Conservation (phyloP, 2,888 invertebrate genomes). For the Plusia festucae region DNA sequence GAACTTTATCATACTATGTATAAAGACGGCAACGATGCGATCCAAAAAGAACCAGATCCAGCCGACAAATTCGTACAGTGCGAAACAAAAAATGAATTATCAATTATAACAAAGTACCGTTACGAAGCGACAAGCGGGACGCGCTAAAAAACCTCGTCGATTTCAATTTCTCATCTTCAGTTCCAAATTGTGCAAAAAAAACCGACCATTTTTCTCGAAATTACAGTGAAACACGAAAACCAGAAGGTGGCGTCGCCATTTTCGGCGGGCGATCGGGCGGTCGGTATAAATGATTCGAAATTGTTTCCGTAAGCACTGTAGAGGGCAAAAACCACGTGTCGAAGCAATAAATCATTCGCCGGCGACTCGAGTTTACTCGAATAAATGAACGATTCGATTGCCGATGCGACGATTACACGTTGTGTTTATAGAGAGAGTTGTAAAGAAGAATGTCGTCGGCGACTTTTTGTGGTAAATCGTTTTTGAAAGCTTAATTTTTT, state of each 20-base stretch:
- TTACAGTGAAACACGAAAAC: slow-evolving; percentile 80
- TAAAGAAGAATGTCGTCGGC: slow-evolving; percentile 82
- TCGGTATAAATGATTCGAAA: slow-evolving; percentile 87
- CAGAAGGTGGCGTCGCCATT: slow-evolving; percentile 71
- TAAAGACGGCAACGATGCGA: slow-evolving; percentile 10
- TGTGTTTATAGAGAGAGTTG: slow-evolving; percentile 84
- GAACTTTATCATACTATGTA: not conserved
- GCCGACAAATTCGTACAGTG: slow-evolving; percentile 32
- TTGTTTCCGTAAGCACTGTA: slow-evolving; percentile 84
- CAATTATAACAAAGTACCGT: slow-evolving; percentile 63
- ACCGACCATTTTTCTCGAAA: slow-evolving; percentile 75
- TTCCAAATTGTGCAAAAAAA: slow-evolving; percentile 69
- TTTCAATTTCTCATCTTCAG: slow-evolving; percentile 77
- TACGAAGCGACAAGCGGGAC: slow-evolving; percentile 60
- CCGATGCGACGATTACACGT: slow-evolving; percentile 82
- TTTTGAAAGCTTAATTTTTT: slow-evolving; percentile 66
- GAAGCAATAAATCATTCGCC: slow-evolving; percentile 86
- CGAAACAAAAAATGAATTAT: slow-evolving; percentile 52
- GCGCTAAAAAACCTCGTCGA: slow-evolving; percentile 70
- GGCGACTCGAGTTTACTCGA: slow-evolving; percentile 84
- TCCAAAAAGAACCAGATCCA: slow-evolving; percentile 25
- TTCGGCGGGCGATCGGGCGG: slow-evolving; percentile 80
- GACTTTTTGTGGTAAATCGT: slow-evolving; percentile 73
- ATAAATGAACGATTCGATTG: slow-evolving; percentile 86
- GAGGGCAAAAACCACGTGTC: slow-evolving; percentile 87